Evolutionary conservation across 2,888 invertebrate genomes (phyloP).

Genomic region (Tetragnatha montana): DNA sequence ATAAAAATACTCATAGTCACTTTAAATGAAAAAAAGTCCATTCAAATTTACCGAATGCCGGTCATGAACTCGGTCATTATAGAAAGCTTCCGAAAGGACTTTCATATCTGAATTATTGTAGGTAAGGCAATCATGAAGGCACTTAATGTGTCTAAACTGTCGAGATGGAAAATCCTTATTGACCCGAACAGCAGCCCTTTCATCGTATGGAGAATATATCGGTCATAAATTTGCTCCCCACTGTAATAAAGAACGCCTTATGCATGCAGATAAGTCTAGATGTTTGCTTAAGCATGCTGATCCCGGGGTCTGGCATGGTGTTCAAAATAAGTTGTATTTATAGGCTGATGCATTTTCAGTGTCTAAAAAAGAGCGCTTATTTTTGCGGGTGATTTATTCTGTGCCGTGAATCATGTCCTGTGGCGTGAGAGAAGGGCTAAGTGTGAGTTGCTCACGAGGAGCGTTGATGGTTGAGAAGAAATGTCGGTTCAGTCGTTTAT

Average conservation of each 20-base stretch:
- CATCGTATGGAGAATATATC: constrained; percentile 5
- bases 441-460: no score
- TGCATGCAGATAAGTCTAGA: constrained; percentile 30
- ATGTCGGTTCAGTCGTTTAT: no score
- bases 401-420: neutral
- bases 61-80: neutral
- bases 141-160: constrained; percentile 18
- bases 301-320: neutral
- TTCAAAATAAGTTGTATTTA: constrained; percentile 29
- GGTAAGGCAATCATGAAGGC: constrained; percentile 8
- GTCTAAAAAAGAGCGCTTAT: neutral
- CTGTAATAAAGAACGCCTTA: neutral
- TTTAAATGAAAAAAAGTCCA: neutral
- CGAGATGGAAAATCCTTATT: constrained; percentile 7
- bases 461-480: no score
- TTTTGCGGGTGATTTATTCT: neutral
- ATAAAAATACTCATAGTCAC: no score
- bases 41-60: neutral
- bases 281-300: constrained; percentile 19
- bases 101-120: constrained; percentile 18
- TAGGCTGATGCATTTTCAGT: neutral
- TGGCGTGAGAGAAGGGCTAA: neutral
- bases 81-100: neutral
- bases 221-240: constrained; percentile 4
- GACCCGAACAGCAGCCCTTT: neutral